phyloP scores from a whole-genome alignment of 2,888 invertebrate species.

The Pyrocoelia pectoralis region DNA sequence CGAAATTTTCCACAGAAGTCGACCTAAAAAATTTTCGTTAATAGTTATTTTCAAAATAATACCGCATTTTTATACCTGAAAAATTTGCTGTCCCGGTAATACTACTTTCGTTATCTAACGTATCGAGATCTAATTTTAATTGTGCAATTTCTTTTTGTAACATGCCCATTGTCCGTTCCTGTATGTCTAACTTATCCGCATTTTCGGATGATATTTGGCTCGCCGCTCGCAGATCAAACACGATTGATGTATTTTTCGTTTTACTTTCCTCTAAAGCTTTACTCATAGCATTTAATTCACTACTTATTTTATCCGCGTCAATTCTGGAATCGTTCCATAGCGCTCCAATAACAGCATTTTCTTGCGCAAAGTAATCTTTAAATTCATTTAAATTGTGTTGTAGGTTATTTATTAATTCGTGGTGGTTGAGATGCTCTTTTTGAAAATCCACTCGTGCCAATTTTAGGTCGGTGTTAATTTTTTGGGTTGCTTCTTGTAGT shows the following conservation, averaged over 20 bases:
- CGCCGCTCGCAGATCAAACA: conserved; percentile 62
- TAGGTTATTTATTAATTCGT: conserved; percentile 44
- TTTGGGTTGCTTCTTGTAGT: conserved; percentile 45
- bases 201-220: conserved; percentile 63
- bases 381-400: conserved; percentile 49
- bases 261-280: conserved; percentile 56
- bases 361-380: conserved; percentile 54
- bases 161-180: conserved; percentile 58
- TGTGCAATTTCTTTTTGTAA: conserved; percentile 59
- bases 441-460: conserved; percentile 47
- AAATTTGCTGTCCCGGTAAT: neutral
- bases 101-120: conserved; percentile 55
- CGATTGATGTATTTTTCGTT: conserved; percentile 60
- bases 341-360: conserved; percentile 54
- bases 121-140: conserved; percentile 60
- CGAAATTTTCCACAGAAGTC: conserved; percentile 76
- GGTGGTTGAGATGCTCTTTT: conserved; percentile 50
- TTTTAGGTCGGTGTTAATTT: conserved; percentile 47
- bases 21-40: conserved; percentile 58
- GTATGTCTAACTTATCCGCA: conserved; percentile 62
- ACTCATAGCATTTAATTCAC: conserved; percentile 44
- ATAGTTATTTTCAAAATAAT: neutral
- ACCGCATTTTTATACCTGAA: conserved; percentile 9
- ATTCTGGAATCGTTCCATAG: conserved; percentile 57
- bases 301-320: conserved; percentile 47